Evolutionary conservation across 30 jellyfish, hydroid and myxozoan species (phyloP).

Genomic region (Nemopilema nomurai): DNA sequence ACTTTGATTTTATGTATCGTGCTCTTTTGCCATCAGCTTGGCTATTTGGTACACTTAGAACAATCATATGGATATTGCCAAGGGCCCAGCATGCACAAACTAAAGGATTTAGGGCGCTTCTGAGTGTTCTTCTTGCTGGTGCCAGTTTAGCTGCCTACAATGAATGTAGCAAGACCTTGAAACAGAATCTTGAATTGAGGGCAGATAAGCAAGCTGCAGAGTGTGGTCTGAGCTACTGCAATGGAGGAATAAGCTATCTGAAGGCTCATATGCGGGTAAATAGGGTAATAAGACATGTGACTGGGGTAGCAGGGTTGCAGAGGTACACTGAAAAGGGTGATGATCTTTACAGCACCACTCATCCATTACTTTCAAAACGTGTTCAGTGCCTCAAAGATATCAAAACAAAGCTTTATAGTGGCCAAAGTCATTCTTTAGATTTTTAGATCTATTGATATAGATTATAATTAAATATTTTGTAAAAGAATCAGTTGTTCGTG

Average conservation of each 20-base stretch:
- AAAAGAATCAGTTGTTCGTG: too few relatives aligned
- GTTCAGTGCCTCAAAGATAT: conserved; percentile 49
- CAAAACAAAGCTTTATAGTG: conserved; percentile 4
- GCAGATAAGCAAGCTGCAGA: conserved; percentile 81
- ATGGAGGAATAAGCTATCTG: conserved; percentile 83
- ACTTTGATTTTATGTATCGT: conserved; percentile 53
- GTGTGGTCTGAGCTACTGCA: conserved; percentile 66
- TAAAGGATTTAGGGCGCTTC: conserved; percentile 25
- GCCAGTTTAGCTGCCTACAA: conserved; percentile 44
- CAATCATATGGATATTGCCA: conserved; percentile 50
- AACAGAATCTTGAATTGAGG: conserved; percentile 38
- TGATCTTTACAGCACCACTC: conserved; percentile 51
- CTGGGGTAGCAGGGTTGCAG: conserved; percentile 64
- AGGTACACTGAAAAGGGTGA: conserved; percentile 69
- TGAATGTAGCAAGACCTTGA: conserved; percentile 16
- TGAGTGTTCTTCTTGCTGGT: conserved; percentile 47
- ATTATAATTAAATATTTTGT: background rate
- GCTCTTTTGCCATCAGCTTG: conserved; percentile 61
- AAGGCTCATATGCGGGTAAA: conserved; percentile 62
- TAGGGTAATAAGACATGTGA: conserved; percentile 64
- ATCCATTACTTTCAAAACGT: conserved; percentile 76
- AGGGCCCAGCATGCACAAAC: conserved; percentile 65
- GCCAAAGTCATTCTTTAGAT: background rate
- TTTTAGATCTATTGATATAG: too few relatives aligned
- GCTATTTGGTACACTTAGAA: conserved; percentile 61